A percentile compares a stretch with the other conserved stretches of the same genome.
These are phyloP conservation scores for Carduelis carduelis DNA, from an alignment of 2,797 vertebrate species.

Conservation along the genomic window DNA sequence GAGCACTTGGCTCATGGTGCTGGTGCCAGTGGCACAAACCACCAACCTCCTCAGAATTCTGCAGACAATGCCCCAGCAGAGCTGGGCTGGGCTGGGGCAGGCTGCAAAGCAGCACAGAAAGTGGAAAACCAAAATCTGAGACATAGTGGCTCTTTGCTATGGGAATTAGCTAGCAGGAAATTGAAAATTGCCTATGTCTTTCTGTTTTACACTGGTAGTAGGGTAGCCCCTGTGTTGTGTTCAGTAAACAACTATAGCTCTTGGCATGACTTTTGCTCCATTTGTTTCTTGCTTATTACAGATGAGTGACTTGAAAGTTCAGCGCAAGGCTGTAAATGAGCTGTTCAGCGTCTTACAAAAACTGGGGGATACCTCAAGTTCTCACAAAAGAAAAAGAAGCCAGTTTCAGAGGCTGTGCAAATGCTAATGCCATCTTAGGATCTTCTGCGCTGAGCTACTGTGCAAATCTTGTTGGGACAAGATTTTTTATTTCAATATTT, in stretches of 20 bases:
- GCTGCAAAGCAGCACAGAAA: background rate
- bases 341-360: slow-evolving; percentile 45
- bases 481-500: background rate
- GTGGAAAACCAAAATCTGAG: background rate
- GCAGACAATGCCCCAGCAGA: background rate
- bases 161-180: background rate
- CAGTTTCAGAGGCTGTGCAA: slow-evolving; percentile 23
- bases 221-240: background rate
- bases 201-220: background rate
- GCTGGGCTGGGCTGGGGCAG: background rate
- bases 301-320: slow-evolving; percentile 65
- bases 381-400: slow-evolving; percentile 62
- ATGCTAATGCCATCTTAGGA: background rate
- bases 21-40: accelerated
- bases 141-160: background rate
- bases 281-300: slow-evolving; percentile 35
- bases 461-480: background rate
- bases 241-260: background rate
- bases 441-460: background rate
- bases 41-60: accelerated
- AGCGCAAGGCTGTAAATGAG: slow-evolving; percentile 72
- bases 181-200: background rate
- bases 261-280: background rate
- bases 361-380: background rate
- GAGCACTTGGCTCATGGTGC: accelerated